Conservation (phyloP, 2,888 invertebrate species). For the Dorcus hopei region DNA sequence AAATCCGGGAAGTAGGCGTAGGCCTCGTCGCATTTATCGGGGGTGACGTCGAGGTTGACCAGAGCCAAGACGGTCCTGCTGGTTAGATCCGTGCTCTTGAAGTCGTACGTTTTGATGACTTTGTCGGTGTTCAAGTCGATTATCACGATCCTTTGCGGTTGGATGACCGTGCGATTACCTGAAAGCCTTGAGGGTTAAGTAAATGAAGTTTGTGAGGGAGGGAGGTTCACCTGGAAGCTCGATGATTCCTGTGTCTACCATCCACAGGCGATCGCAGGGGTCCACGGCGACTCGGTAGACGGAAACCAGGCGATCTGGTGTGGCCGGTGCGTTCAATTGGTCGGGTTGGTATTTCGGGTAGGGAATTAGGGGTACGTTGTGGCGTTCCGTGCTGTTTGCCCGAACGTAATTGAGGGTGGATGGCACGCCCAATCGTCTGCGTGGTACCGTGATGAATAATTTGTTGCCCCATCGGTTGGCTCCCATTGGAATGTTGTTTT, state of each 20-base stretch:
- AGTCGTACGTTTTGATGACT: slow-evolving; percentile 56
- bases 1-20: slow-evolving; percentile 72
- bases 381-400: slow-evolving; percentile 35
- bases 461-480: slow-evolving; percentile 62
- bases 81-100: slow-evolving; percentile 51
- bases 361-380: slow-evolving; percentile 56
- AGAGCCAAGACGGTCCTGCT: slow-evolving; percentile 60
- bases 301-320: slow-evolving; percentile 53
- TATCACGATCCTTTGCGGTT: slow-evolving; percentile 62
- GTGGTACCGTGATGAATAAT: slow-evolving; percentile 69
- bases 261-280: slow-evolving; percentile 72
- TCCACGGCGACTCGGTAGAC: slow-evolving; percentile 72
- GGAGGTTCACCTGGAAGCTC: slow-evolving; percentile 61
- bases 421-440: slow-evolving; percentile 61
- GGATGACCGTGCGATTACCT: slow-evolving; percentile 40
- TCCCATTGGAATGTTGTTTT: slow-evolving; percentile 67
- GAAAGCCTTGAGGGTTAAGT: neutral
- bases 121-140: slow-evolving; percentile 64
- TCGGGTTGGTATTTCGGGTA: slow-evolving; percentile 61
- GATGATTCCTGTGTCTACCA: slow-evolving; percentile 71
- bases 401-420: slow-evolving; percentile 51
- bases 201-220: neutral
- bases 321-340: slow-evolving; percentile 48
- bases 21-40: slow-evolving; percentile 59
- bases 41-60: slow-evolving; percentile 63